Base-by-base conservation (phyloP, 2,888 invertebrate genomes). In the Pollenia amentaria region DNA sequence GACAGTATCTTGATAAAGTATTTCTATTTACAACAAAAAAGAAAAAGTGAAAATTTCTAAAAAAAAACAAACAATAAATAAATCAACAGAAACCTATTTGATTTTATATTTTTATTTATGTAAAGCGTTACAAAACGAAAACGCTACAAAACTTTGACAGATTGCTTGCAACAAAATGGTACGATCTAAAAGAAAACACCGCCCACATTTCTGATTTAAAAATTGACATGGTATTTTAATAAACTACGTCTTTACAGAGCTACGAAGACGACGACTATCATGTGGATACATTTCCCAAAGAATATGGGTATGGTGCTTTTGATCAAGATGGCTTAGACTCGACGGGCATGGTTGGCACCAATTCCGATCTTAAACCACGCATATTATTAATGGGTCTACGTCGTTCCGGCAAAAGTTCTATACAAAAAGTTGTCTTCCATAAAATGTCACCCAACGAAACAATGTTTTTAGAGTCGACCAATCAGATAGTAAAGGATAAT, bases 371-470 rank as follows among this genome's bases (percentile, higher is more conserved):
- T 89, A 99, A 98, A 93, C 99, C 99, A 65, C 95, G 98, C 89
- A 99, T 99, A 91, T 94, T 99, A 48, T 94, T 99, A 38, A 99
- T 99, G 99, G 99, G 99, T 3, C 94, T 99, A 16, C 95, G 98
- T 92, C 96, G 99, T 93, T 99, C 99, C 91, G 99, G 99, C 67
- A 99, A 99, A 94, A 99, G 99, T 73, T 99, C 99, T 0, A 99
- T 99, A 91, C 98, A 99, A 93, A 99, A 99, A 95, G 99, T 99
- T 6, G 99, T 99, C n/a, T 99, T 99, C 93, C 99, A 99, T 93
- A 99, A 99, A 94, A 99, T 99, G 98, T 99, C 99, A 2, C 99
- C 99, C 1, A 99, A 99, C 94, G 99, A 99, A 94, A 99, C 99
- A 0, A 94, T 99, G 77, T 99, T 99, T 93, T 94, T 99, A 88